Base-by-base conservation (phyloP, 2,797 vertebrate genomes). In the Otolemur crassicaudatus region DNA sequence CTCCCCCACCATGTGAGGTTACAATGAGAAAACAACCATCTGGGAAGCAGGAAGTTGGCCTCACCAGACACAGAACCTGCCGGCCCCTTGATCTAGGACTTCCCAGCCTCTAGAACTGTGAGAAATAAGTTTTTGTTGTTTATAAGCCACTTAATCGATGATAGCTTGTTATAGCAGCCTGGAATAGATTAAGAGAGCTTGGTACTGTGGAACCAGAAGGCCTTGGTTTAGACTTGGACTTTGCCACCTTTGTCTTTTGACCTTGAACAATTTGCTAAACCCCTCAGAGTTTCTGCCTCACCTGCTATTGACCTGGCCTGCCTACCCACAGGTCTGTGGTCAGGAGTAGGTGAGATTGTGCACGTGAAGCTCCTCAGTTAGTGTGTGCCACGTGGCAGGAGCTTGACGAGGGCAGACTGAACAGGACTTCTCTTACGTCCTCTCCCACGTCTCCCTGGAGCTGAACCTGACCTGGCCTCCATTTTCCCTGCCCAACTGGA, bases 291-390 rank as follows among this genome's bases (percentile, higher is more conserved):
- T 69, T 53, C 76, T 49, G 37, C 53, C 29, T 14, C 2, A 4
- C 20, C 34, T 46, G 25, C 49, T 2, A 13, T 49, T 6, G 1
- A 73, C n/a, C 40, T 31, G 17, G 46, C 37, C 60, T n/a, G 19
- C 65, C 58, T 77, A n/a, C 9, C 14, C 2, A 0, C 0, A 14
- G 20, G 40, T 22, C 25, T 56, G 29, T 9, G n/a, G 2, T 46
- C 37, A 61, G 40, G 46, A 84, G 1, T 23, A 43, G 93, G 73
- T 1, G 20, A 20, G 14, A 29, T 25, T 43, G 6, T 0, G 12
- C 10, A 2, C 2, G 0, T 12, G n/a, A 14, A 34, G 49, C 8
- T 56, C 53, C 63, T 83, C 34, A 4, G 0, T 22, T 56, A 1
- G n/a, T 2, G 2, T 12, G 53, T 14, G 25, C 40, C 58, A 20